Base-by-base conservation (phyloP, 2,888 invertebrate genomes). In the Chydorus sphaericus region DNA sequence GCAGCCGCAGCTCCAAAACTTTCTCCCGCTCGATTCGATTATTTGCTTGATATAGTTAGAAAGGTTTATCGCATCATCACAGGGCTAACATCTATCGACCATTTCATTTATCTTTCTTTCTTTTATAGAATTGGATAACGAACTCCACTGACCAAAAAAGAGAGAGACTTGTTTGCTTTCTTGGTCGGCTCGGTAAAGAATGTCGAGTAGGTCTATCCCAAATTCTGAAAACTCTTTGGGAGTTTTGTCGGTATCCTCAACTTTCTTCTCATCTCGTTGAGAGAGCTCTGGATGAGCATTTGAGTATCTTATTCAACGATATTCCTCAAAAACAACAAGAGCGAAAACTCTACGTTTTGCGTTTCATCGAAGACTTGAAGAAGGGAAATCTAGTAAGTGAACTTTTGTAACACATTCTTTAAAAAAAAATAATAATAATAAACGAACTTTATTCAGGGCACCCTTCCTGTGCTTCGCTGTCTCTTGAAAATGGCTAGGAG, bases 1-100 rank as follows among this genome's bases (percentile, higher is more conserved):
- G 71, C 72, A 29, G 71, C 72, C 49, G 73, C 72, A 50, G 71
- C 72, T 11, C 67, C 70, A 30, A 72, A 70, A 61, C 73, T 73
- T 64, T 69, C 66, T 58, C 60, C 67, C 3, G 64, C 66, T 20
- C 72, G 72, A 59, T 65, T 72, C 57, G 70, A 72, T 56, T 69
- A 71, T 63, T 63, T 74, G 8, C 65, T 73, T 26, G 60, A 63
- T 14, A 66, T 73, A 10, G 68, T 74, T 54, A 69, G 71, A 58
- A 70, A 69, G 64, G 72, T 72, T 59, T 56, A 58, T 53, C 20
- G 14, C 23, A 20, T 38, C 23, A 33, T 31, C 14, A 31, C 16
- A 16, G 16, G 26, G 20, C 33, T n/a, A n/a, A n/a, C n/a, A n/a
- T n/a, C n/a, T n/a, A n/a, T n/a, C n/a, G n/a, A n/a, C n/a, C 29